Evolutionary conservation across 2,113 vertebrate species (phyloP).

Genomic region (Lepisosteus oculatus): DNA sequence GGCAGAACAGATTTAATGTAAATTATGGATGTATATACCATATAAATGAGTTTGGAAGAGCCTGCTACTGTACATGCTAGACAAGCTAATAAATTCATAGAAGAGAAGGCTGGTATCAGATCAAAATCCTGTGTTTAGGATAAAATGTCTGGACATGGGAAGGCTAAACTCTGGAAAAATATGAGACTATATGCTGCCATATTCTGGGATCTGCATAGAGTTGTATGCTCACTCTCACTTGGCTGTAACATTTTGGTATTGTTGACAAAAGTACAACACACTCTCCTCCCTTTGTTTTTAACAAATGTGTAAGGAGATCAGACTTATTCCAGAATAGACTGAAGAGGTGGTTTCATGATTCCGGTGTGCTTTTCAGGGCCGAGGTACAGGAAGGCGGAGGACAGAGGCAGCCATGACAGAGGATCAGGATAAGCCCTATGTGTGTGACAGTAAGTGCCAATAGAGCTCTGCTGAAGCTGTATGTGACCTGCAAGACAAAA

Average conservation of each 20-base stretch:
- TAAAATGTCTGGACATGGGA: not conserved
- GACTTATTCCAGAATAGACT: no score
- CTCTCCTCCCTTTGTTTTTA: no score
- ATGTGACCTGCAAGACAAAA: not conserved
- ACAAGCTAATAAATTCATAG: not conserved
- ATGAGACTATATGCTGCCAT: not conserved
- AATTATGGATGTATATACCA: not conserved
- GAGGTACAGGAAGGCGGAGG: slow-evolving; percentile 85
- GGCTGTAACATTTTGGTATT: no score
- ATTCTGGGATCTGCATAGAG: no score
- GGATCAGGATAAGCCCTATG: slow-evolving; percentile 92
- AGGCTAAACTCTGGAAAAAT: not conserved
- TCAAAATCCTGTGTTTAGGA: not conserved
- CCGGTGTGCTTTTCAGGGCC: slow-evolving; percentile 67
- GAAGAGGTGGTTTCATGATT: no score
- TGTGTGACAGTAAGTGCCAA: slow-evolving; percentile 91
- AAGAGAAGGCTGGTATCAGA: not conserved
- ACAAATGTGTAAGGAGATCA: no score
- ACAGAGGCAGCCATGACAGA: slow-evolving; percentile 80
- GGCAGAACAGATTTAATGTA: not conserved
- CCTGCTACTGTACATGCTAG: not conserved
- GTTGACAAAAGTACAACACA: no score
- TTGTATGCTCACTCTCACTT: no score
- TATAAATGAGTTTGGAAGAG: not conserved
- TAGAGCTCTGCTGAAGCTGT: not conserved